Evolutionary conservation across 2,113 vertebrate genomes (phyloP), one percentile per base, ranked within the genome.

Genomic region (Penelope pileata): DNA sequence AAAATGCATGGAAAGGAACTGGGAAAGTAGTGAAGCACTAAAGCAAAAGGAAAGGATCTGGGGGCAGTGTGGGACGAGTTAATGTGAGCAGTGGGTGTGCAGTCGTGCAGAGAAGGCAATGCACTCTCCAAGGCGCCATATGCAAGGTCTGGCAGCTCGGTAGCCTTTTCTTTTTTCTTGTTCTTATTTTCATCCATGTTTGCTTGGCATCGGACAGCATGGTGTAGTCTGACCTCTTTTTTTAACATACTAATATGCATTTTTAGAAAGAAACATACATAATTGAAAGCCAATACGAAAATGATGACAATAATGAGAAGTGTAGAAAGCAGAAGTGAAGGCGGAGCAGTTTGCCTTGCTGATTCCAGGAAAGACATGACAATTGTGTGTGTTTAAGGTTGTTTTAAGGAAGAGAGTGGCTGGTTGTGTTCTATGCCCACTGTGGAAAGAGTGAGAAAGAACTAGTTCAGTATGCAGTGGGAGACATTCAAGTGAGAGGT

Each of bases 221-320:
- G 16, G 18, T 70, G 32, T 38, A n/a, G 4, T 70, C 34, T 70
- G 18, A 36, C 22, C 14, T 29, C 26, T n/a, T 5, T 43, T 81
- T 86, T 63, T 50, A 64, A 22, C 7, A 23, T 81, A 32, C 13
- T 12, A 4, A 12, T 86, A 42, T 69, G 42, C 14, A 26, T 63
- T 69, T 82, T 43, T 43, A 56, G 62, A 56, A 76, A n/a, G 34
- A 63, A 86, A 69, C 4, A 14, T 5, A 21, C 21, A 36, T 18
- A 48, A 36, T 11, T 13, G 27, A 36, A 77, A 54, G 11, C 26
- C n/a, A 19, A 23, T 54, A 47, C 11, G 47, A 42, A 62, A 69
- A 66, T 5, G 1, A 7, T 34, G 29, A 43, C 27, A 26, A 1
- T 40, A 45, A 53, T 0, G 3, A 24, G 18, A 66, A 17, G 32